Conservation (phyloP, 2,888 invertebrate species). For the Ennomos fuscantarius region DNA sequence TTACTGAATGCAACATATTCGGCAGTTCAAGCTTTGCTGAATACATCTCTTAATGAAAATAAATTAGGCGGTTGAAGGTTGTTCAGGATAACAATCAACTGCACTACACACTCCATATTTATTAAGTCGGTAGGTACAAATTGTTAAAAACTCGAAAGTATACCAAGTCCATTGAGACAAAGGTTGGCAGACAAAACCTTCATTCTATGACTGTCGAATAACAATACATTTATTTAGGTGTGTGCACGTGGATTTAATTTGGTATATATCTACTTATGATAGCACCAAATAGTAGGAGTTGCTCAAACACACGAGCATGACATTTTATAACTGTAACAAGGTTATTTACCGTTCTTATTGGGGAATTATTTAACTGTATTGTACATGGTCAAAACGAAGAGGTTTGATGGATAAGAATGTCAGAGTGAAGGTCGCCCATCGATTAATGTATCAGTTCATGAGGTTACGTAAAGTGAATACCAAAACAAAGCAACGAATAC, state of each 20-base stretch:
- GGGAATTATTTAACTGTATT: slow-evolving; percentile 60
- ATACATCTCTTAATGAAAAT: slow-evolving; percentile 1
- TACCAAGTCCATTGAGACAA: slow-evolving; percentile 10
- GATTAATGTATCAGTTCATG: slow-evolving; percentile 48
- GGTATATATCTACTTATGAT: slow-evolving; percentile 45
- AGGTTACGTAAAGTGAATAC: slow-evolving; percentile 41
- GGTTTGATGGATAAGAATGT: slow-evolving; percentile 65
- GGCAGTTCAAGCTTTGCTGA: slow-evolving; percentile 4
- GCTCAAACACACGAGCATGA: slow-evolving; percentile 74
- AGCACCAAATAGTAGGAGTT: slow-evolving; percentile 63
- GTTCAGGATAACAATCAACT: not conserved
- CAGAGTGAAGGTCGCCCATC: slow-evolving; percentile 63
- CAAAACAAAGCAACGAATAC: slow-evolving; percentile 32
- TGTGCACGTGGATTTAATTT: slow-evolving; percentile 39
- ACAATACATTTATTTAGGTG: slow-evolving; percentile 28
- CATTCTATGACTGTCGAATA: slow-evolving; percentile 9
- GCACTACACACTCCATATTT: too few relatives aligned
- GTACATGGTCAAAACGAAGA: slow-evolving; percentile 60
- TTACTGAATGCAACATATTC: slow-evolving; percentile 32
- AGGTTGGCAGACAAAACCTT: slow-evolving; percentile 2
- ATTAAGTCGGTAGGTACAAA: too few relatives aligned
- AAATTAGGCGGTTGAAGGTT: slow-evolving; percentile 11
- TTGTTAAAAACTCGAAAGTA: too few relatives aligned
- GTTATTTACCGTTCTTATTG: slow-evolving; percentile 73
- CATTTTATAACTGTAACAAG: slow-evolving; percentile 83